A percentile compares a stretch with the other conserved stretches of the same genome.
Evolutionary conservation across 1,140 invertebrate genomes (phyloP).

Genomic region (Lepidotrigona ventralis): DNA sequence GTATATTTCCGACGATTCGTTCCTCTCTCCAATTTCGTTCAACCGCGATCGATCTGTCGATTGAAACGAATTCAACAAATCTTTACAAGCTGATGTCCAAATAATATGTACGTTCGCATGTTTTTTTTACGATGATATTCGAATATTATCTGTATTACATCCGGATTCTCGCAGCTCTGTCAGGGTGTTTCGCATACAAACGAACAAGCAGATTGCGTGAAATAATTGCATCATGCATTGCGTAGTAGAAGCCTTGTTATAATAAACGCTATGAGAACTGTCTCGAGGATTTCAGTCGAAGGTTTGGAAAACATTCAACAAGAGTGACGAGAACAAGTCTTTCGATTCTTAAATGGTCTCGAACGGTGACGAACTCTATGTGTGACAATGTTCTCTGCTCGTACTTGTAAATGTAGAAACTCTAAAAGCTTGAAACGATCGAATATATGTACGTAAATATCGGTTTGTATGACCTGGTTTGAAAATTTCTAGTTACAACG

Average conservation of each 20-base stretch:
- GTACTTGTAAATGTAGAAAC: constrained; percentile 26
- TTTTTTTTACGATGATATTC: constrained; percentile 9
- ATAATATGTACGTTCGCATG: no score
- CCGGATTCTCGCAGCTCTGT: constrained; percentile 16
- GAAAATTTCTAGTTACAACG: constrained; percentile 12
- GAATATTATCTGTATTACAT: not conserved
- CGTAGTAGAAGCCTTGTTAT: constrained; percentile 21
- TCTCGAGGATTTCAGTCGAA: constrained; percentile 32
- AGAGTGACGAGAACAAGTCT: constrained; percentile 19
- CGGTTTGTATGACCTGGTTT: not conserved
- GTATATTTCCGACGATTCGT: no score
- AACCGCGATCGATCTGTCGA: no score
- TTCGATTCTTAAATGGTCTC: constrained; percentile 27
- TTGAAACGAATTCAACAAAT: no score
- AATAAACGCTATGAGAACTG: constrained; percentile 16
- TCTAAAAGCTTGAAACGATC: constrained; percentile 31
- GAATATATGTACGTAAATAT: constrained; percentile 11
- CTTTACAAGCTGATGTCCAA: no score
- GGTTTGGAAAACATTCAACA: constrained; percentile 19
- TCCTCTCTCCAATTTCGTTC: no score
- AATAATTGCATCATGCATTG: constrained; percentile 33
- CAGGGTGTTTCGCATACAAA: constrained; percentile 5
- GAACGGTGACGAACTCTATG: not conserved
- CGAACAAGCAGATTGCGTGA: constrained; percentile 21
- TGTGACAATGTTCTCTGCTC: not conserved